Base-by-base conservation (phyloP, 2,113 vertebrate species). In the Rhabdomys dilectus region DNA sequence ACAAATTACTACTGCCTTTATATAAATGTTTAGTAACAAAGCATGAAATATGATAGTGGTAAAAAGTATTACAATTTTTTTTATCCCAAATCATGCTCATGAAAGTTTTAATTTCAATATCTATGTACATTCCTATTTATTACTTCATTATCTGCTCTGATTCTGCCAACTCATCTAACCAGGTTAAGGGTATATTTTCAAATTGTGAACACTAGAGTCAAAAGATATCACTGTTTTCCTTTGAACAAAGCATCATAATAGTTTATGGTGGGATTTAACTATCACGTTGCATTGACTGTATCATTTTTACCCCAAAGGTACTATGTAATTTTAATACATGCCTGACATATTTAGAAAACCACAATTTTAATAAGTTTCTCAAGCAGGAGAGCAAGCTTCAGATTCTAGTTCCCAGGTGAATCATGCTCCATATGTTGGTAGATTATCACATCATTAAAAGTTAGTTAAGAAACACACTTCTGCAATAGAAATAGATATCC, bases 271-370 rank as follows among this genome's bases (percentile, higher is more conserved):
- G 48, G 13, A 89, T 93, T 58, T 87, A 39, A 75, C 93, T 90
- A 70, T 85, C 75, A 91, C 87, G 36, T 87, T 76, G 21, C 84
- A 88, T 85, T 87, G 36, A 84, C 81, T 84, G 15, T 87, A 51
- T 56, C 21, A n/a, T 58, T 19, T 97, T 97, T 89, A 88, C 29
- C 77, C 64, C 48, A 93, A 92, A 88, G 34, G 0, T 94, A 92
- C 42, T 34, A 42, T 26, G 66, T 84, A 34, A 77, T 89, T 93
- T 95, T n/a, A 94, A 93, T 95, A 26, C 34, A 80, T 90, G 11
- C 62, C 26, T 95, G 85, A 13, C 66, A 76, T 84, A 75, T 88
- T 90, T 68, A 45, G 64, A 93, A 51, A 94, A 81, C 70, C 19
- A 77, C 51, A 89, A n/a, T 77, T 92, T 95, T 96, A 75, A 89